Conservation (phyloP, 1,140 invertebrate genomes). For the Conus betulinus region DNA sequence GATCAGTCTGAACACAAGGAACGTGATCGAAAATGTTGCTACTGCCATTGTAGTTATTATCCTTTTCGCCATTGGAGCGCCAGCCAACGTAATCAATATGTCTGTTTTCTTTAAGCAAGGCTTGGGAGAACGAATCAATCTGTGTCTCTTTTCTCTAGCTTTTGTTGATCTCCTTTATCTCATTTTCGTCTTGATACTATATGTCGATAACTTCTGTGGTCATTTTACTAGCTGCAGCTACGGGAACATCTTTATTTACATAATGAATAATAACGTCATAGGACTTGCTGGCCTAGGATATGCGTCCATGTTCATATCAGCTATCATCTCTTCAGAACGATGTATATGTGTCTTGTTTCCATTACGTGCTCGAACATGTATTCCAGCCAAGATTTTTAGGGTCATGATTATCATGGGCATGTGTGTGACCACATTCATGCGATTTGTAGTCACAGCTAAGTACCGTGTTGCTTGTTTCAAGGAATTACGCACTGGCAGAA, state of each 20-base stretch:
- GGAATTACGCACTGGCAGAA: neutral
- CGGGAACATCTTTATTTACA: too few species aligned
- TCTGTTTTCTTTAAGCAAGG: slow-evolving; percentile 18
- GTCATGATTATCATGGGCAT: neutral
- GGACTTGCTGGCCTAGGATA: neutral
- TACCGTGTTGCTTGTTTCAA: slow-evolving; percentile 1
- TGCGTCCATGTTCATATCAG: neutral
- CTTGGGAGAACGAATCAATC: neutral
- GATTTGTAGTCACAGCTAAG: neutral
- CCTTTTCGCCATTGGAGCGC: neutral
- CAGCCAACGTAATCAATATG: slow-evolving; percentile 1
- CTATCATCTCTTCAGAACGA: neutral
- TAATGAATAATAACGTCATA: neutral
- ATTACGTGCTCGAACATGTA: neutral
- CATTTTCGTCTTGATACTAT: neutral
- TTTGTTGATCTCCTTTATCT: neutral
- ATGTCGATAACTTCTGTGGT: neutral
- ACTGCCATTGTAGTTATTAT: neutral
- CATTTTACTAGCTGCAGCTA: too few species aligned
- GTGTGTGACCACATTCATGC: neutral
- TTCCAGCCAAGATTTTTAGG: neutral
- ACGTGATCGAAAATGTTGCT: neutral
- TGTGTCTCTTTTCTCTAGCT: slow-evolving; percentile 5
- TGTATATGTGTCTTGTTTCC: neutral
- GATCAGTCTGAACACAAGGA: too few species aligned